A percentile compares a stretch with the other conserved stretches of the same genome.
Evolutionary conservation across 30 jellyfish, hydroid and myxozoan genomes (phyloP).

Genomic region (Catostylus mosaicus): DNA sequence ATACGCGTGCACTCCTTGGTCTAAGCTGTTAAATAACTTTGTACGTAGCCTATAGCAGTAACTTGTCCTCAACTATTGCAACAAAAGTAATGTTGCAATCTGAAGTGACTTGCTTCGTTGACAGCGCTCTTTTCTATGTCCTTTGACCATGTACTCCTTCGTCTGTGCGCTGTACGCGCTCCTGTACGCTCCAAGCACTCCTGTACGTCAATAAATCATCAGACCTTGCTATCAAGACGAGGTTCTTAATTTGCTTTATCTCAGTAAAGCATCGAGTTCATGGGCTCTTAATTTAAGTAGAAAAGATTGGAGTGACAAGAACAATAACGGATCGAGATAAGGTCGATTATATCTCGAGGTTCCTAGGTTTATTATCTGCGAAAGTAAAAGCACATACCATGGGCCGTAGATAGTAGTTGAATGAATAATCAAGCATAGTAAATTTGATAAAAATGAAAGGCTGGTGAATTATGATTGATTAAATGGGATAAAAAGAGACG

Average conservation of each 20-base stretch:
- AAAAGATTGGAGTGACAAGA: slow-evolving; percentile 5
- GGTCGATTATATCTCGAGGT: slow-evolving; percentile 46
- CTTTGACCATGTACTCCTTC: not conserved
- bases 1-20: too few relatives aligned
- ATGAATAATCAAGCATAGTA: slow-evolving; percentile 25
- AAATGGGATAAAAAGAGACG: slow-evolving; percentile 72
- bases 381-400: slow-evolving; percentile 53
- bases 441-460: slow-evolving; percentile 52
- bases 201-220: not conserved
- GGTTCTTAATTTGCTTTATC: slow-evolving; percentile 39
- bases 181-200: not conserved
- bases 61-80: not conserved
- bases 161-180: not conserved
- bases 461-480: slow-evolving; percentile 37
- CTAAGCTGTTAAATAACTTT: too few relatives aligned
- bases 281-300: slow-evolving; percentile 64
- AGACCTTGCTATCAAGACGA: slow-evolving; percentile 32
- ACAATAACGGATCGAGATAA: slow-evolving; percentile 33
- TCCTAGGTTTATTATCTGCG: slow-evolving; percentile 33
- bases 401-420: slow-evolving; percentile 12
- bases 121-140: not conserved
- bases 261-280: slow-evolving; percentile 51
- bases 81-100: not conserved
- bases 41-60: too few relatives aligned
- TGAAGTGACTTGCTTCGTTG: not conserved